phyloP scores from a whole-genome alignment of 2,797 vertebrate genomes.

The Catamblyrhynchus diadema region DNA sequence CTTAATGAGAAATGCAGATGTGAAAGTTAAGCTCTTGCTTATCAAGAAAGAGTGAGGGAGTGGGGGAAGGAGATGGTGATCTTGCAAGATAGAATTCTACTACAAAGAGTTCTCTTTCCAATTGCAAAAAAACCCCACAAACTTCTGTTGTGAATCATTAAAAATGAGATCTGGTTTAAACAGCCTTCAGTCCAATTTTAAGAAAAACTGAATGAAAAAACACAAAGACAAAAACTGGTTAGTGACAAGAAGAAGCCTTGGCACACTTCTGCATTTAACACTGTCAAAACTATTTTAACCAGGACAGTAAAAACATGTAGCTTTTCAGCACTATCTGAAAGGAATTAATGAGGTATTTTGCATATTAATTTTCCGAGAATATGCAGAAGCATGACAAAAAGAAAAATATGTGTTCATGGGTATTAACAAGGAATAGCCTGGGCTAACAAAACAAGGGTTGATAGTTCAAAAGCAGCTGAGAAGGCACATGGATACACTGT shows the following conservation, averaged over 20 bases:
- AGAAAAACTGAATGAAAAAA: not conserved
- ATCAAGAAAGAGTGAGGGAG: not conserved
- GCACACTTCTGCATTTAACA: not conserved
- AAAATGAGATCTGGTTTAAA: not conserved
- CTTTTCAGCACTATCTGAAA: not conserved
- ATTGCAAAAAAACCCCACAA: not conserved
- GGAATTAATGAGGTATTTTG: not conserved
- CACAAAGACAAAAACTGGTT: not conserved
- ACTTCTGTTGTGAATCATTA: not conserved
- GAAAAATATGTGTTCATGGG: fast-evolving
- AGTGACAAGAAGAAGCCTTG: not conserved
- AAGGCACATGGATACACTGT: no score
- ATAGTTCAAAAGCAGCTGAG: no score
- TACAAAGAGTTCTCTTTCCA: not conserved
- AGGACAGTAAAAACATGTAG: not conserved
- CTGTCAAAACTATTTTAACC: not conserved
- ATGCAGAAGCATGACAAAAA: not conserved
- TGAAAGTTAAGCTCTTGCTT: not conserved
- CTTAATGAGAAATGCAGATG: not conserved
- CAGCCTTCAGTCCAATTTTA: not conserved
- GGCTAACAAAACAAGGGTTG: not conserved
- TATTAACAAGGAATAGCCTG: not conserved
- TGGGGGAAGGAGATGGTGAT: not conserved
- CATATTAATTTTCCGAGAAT: not conserved
- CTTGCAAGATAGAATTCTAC: not conserved